phyloP scores from a whole-genome alignment of 2,113 vertebrate species.

The Lagopus leucura region DNA sequence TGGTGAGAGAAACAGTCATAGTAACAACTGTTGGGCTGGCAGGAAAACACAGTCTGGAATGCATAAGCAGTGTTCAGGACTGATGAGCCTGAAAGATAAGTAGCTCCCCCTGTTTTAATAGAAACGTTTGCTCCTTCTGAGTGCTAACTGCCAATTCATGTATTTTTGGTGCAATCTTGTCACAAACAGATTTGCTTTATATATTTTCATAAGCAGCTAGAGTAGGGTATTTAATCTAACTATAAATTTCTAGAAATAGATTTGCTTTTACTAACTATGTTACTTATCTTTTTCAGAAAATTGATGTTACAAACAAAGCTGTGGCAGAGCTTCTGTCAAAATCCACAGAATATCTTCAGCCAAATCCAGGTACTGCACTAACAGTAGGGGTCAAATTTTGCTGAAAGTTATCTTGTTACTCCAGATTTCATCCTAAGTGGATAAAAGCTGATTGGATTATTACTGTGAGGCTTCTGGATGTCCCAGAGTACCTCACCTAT shows the following conservation, averaged over 20 bases:
- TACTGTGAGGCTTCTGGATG: background rate
- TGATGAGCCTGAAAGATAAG: background rate
- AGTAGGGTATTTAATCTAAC: background rate
- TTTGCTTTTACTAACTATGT: background rate
- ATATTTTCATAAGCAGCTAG: background rate
- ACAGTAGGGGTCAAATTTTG: background rate
- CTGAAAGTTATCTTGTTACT: background rate
- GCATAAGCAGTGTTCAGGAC: background rate
- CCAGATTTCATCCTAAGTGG: background rate
- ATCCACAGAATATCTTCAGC: conserved; percentile 94
- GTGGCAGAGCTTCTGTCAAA: conserved; percentile 91
- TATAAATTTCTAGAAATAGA: background rate
- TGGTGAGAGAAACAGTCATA: background rate
- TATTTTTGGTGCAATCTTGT: background rate
- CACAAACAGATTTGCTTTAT: background rate
- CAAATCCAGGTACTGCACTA: conserved; percentile 89
- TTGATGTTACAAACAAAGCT: conserved; percentile 93
- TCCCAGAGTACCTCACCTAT: background rate
- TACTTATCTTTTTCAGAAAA: conserved; percentile 84
- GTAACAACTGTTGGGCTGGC: background rate
- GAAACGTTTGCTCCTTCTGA: background rate
- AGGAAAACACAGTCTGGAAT: background rate
- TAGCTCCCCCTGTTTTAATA: background rate
- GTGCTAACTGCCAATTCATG: background rate
- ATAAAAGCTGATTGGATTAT: background rate